phyloP scores from a whole-genome alignment of 2,113 vertebrate genomes.

The Bufo gargarizans region DNA sequence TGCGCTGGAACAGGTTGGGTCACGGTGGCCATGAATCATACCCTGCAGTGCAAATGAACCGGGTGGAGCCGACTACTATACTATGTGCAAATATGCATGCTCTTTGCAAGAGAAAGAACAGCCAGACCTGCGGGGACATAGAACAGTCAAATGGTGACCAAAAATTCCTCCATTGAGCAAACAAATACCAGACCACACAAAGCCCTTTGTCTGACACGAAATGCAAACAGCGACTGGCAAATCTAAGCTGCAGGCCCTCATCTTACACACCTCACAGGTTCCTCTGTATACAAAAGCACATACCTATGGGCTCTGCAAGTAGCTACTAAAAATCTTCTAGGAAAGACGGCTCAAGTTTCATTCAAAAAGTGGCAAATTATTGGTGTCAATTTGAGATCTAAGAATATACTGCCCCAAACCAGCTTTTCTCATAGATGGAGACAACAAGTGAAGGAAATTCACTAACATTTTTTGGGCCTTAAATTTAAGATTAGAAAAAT shows the following conservation, averaged over 20 bases:
- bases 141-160: not conserved
- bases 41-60: not conserved
- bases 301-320: no score
- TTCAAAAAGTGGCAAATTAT: no score
- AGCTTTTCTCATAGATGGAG: not conserved
- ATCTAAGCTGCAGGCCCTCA: not conserved
- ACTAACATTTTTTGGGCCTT: no score
- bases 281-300: not conserved
- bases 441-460: not conserved
- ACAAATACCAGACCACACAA: slow-evolving; percentile 16
- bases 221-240: not conserved
- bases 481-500: no score
- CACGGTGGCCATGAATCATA: not conserved
- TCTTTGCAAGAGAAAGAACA: slow-evolving; percentile 7
- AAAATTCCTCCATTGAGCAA: slow-evolving; percentile 3
- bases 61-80: not conserved
- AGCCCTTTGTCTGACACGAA: not conserved
- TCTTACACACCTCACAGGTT: not conserved
- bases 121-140: slow-evolving; percentile 5
- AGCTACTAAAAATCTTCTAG: no score
- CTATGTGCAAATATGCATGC: slow-evolving; percentile 29
- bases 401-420: no score
- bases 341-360: no score
- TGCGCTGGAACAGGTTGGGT: not conserved
- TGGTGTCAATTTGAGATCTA: no score